A percentile compares a stretch with the other conserved stretches of the same genome.
These are phyloP conservation scores for Cryptops parisi DNA, from an alignment of 2,888 invertebrate species.

Conservation along the genomic window DNA sequence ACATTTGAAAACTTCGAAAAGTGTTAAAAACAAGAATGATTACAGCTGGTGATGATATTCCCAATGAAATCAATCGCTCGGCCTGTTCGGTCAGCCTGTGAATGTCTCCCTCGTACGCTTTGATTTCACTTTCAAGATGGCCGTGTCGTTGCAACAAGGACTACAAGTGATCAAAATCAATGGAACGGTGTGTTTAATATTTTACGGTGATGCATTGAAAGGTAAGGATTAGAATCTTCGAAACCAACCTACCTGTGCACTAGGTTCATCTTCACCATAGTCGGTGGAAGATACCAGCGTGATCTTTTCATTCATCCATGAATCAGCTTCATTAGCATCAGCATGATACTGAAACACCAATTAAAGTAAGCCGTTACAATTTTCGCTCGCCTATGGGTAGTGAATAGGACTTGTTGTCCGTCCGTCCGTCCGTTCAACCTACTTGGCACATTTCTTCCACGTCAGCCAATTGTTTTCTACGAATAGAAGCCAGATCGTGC, in stretches of 20 bases:
- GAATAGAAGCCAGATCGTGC: slow-evolving; percentile 58
- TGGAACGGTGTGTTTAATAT: neutral
- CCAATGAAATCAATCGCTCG: slow-evolving; percentile 54
- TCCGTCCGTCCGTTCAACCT: too few species aligned
- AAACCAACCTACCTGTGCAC: slow-evolving; percentile 47
- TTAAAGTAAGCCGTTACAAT: too few species aligned
- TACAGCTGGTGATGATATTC: slow-evolving; percentile 52
- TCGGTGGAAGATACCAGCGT: slow-evolving; percentile 78
- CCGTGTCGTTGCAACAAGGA: slow-evolving; percentile 70
- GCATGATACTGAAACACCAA: slow-evolving; percentile 59
- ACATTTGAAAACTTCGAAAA: too few species aligned
- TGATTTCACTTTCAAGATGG: slow-evolving; percentile 72
- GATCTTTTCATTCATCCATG: slow-evolving; percentile 93
- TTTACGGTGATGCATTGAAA: neutral
- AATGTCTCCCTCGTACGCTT: slow-evolving; percentile 76
- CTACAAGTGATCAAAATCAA: slow-evolving; percentile 21
- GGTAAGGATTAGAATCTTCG: neutral
- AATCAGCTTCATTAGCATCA: slow-evolving; percentile 94
- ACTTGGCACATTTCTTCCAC: slow-evolving; percentile 84
- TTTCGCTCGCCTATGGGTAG: too few species aligned
- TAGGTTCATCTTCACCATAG: slow-evolving; percentile 82
- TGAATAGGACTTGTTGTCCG: too few species aligned
- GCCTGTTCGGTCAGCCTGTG: slow-evolving; percentile 65
- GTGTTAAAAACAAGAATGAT: slow-evolving; percentile 17
- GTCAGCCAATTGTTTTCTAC: slow-evolving; percentile 63